Base-by-base conservation (phyloP, 1,140 invertebrate species). In the Plectrocnemia conspersa region DNA sequence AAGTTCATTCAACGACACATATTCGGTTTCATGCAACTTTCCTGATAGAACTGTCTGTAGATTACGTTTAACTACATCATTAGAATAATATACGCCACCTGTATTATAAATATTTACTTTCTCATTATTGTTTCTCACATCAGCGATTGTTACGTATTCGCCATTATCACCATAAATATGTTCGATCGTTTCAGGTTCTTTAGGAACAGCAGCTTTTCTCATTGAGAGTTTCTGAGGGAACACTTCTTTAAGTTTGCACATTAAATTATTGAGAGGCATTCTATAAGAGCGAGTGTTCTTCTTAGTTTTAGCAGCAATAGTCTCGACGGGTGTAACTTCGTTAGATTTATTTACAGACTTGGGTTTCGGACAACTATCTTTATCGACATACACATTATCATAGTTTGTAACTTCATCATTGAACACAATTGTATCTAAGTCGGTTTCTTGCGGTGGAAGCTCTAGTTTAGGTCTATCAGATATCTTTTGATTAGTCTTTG, bases 121-220 rank as follows among this genome's bases (percentile, higher is more conserved):
- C 61, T 81, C 77, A 60, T 84, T 83, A 65, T 87, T 87, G 64
- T 85, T 88, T 66, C 81, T 82, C 53, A 88, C 82, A 72, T 89
- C 86, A 50, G 86, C 83, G 67, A 91, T 87, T 33, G 86, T 89
- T 7, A 90, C 88, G 72, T 90, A 90, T 71, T 90, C 88, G 63
- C 85, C 88, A 50, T 82, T 77, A 68, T 82, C 74, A 62, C 76
- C 72, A 61, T 77, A 78, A 36, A 75, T 66, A 44, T 73, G 56
- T 41, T 76, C 74, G 35, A 64, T 35, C 16, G 61, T 27, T 25
- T 66, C 68, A 21, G 54, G 59, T 60, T 78, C 75, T 69, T 81
- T 82, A 62, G 47, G 29, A 21, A 64, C 49, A 1, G 74, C 76
- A 41, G 74, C 72, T 58, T 74, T 78, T 65, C 77, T 77, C 18